A percentile compares a stretch with the other conserved stretches of the same genome.
Evolutionary conservation across 1,140 invertebrate species (phyloP).

Genomic region (Brachionus calyciflorus): DNA sequence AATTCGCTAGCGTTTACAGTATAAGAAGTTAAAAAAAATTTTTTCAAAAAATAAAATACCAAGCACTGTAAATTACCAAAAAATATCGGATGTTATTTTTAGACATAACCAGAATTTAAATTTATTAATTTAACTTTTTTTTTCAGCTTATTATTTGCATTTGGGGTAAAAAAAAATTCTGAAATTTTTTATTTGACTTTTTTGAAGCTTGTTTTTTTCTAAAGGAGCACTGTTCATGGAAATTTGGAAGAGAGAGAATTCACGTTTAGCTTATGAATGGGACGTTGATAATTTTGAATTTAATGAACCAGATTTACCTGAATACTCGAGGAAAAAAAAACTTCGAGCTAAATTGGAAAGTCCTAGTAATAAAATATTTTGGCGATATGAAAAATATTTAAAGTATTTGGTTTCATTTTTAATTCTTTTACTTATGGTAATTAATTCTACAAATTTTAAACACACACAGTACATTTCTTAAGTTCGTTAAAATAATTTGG

Average conservation of each 20-base stretch:
- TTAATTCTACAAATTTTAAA: background rate
- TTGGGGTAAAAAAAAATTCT: conserved; percentile 49
- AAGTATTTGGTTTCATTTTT: conserved; percentile 55
- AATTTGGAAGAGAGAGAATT: conserved; percentile 60
- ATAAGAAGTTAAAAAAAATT: too few species aligned
- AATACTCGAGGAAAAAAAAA: conserved; percentile 55
- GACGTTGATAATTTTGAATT: conserved; percentile 61
- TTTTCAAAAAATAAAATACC: too few species aligned
- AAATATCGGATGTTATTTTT: background rate
- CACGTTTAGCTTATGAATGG: conserved; percentile 60
- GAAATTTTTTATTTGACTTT: background rate
- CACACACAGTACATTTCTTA: too few species aligned
- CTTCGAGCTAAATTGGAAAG: conserved; percentile 52
- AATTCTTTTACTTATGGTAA: conserved; percentile 58
- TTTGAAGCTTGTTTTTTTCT: background rate
- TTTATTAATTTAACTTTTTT: background rate
- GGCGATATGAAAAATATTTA: conserved; percentile 52
- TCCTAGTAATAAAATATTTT: conserved; percentile 54
- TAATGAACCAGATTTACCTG: conserved; percentile 59
- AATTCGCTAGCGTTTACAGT: too few species aligned
- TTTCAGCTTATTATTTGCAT: conserved; percentile 56
- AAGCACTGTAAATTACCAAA: too few species aligned
- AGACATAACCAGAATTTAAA: background rate
- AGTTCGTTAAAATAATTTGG: too few species aligned
- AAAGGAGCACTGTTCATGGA: conserved; percentile 59